Conservation (phyloP, 2,113 vertebrate species). For the Emydura subglobosa region DNA sequence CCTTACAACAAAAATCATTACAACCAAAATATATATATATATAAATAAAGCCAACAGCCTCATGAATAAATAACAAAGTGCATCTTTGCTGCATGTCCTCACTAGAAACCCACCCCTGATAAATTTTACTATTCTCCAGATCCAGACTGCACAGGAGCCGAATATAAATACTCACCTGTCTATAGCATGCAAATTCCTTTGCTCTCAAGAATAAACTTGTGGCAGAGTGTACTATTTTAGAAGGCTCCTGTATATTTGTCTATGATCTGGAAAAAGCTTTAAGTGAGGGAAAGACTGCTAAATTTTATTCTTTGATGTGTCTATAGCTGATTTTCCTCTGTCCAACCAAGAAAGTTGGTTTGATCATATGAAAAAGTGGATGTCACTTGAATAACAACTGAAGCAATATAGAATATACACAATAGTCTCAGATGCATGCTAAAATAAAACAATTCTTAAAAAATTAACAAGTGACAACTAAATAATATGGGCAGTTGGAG, state of each 20-base stretch:
- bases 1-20: constrained; percentile 73
- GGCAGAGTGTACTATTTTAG: constrained; percentile 23
- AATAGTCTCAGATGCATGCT: rapidly evolving
- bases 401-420: not conserved
- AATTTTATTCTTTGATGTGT: not conserved
- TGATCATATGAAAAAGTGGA: not conserved
- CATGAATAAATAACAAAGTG: constrained; percentile 52
- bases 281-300: constrained; percentile 23
- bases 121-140: not conserved
- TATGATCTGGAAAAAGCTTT: not conserved
- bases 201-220: constrained; percentile 8
- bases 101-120: not conserved
- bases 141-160: not conserved
- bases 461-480: not conserved
- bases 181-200: not conserved
- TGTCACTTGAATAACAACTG: not conserved
- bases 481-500: not conserved
- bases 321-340: not conserved
- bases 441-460: not conserved
- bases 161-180: constrained; percentile 55
- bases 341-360: constrained; percentile 20
- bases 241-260: not conserved
- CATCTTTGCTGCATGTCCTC: not conserved
- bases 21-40: constrained; percentile 60
- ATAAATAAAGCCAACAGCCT: constrained; percentile 48